These are phyloP conservation scores for Mola mola DNA, from an alignment of 2,113 vertebrate genomes.

Conservation along the genomic window DNA sequence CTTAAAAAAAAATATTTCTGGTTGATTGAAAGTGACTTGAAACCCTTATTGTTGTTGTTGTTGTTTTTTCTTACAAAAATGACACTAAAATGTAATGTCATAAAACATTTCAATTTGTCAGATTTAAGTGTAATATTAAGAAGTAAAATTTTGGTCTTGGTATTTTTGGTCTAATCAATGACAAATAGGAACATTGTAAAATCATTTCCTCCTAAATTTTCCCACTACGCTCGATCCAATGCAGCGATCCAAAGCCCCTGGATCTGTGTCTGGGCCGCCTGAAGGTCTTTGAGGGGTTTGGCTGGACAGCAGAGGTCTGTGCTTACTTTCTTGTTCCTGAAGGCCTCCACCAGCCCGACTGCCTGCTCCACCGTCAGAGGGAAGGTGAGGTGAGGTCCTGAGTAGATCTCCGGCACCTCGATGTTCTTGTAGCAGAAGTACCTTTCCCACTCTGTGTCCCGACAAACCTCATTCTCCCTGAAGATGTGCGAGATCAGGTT, in stretches of 20 bases:
- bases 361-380: constrained; percentile 88
- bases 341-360: constrained; percentile 89
- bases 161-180: not conserved
- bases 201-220: not conserved
- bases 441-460: constrained; percentile 84
- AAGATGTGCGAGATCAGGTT: constrained; percentile 91
- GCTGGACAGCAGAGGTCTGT: not conserved
- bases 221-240: too few relatives aligned
- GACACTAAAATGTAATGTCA: too few relatives aligned
- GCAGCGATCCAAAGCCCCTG: not conserved
- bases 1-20: too few relatives aligned
- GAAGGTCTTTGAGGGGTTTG: not conserved
- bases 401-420: constrained; percentile 87
- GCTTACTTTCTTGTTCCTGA: constrained; percentile 91
- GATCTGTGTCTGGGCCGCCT: not conserved
- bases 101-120: not conserved
- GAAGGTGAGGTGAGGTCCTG: constrained; percentile 88
- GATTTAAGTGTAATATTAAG: not conserved
- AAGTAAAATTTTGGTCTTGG: not conserved
- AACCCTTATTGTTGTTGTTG: too few relatives aligned
- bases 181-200: not conserved
- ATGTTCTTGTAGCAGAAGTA: constrained; percentile 85
- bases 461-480: constrained; percentile 81
- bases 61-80: too few relatives aligned
- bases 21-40: too few relatives aligned